Evolutionary conservation across 2,113 vertebrate genomes (phyloP).

Genomic region (Siniperca chuatsi): DNA sequence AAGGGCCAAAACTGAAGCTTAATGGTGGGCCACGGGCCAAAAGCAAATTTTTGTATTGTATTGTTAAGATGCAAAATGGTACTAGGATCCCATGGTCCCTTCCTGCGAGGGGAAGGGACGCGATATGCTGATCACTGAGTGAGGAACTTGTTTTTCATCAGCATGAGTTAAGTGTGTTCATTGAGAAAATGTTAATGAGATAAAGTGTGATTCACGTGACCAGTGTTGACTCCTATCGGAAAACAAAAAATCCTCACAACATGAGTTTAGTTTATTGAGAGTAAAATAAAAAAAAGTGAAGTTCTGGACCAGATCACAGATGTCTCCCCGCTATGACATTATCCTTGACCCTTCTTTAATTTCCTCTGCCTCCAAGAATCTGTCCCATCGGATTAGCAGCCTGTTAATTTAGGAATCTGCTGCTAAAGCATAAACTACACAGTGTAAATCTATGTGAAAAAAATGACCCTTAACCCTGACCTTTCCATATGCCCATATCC

Average conservation of each 20-base stretch:
- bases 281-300: not conserved
- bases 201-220: not conserved
- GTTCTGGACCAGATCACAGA: not conserved
- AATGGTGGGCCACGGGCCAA: no score
- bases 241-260: not conserved
- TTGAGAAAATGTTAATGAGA: no score
- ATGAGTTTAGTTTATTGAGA: not conserved
- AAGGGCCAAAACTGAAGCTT: no score
- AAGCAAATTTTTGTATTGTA: no score
- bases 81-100: no score
- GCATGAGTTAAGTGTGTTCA: not conserved
- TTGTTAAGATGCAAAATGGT: no score
- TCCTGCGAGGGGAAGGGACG: no score
- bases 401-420: not conserved
- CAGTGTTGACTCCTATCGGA: not conserved
- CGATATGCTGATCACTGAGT: no score
- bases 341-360: not conserved
- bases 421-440: not conserved
- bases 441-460: not conserved
- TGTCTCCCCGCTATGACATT: not conserved
- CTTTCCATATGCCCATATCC: not conserved
- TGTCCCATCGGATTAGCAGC: not conserved
- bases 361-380: slow-evolving; percentile 21
- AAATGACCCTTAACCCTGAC: not conserved
- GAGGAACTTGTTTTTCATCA: no score